A percentile compares a stretch with the other conserved stretches of the same genome.
phyloP scores from a whole-genome alignment of 2,797 vertebrate species.

The Acipenser transmontanus region DNA sequence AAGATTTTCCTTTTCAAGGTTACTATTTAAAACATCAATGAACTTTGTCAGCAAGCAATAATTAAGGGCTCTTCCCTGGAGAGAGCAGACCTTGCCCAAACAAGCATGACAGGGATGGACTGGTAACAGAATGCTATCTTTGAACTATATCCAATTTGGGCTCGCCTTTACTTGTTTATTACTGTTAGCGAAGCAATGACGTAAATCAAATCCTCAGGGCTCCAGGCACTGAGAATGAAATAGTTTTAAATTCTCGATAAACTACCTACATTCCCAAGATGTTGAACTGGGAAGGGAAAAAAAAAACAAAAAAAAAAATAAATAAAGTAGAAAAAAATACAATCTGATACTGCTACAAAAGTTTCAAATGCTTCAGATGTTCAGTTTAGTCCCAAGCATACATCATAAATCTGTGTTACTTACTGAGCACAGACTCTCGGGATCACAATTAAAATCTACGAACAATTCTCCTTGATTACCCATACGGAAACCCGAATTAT shows the following conservation, averaged over 20 bases:
- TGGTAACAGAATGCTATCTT: constrained; percentile 39
- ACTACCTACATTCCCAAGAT: background rate
- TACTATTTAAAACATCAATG: constrained; percentile 1
- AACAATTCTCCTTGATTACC: too few relatives aligned
- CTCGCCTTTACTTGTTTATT: constrained; percentile 35
- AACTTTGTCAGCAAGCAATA: constrained; percentile 24
- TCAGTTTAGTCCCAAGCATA: too few relatives aligned
- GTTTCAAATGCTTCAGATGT: too few relatives aligned
- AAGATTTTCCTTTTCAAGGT: background rate
- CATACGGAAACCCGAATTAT: too few relatives aligned
- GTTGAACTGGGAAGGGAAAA: background rate
- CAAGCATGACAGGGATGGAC: constrained; percentile 49
- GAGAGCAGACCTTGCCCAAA: constrained; percentile 45
- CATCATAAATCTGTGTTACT: too few relatives aligned
- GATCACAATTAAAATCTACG: too few relatives aligned
- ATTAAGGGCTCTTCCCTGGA: constrained; percentile 36
- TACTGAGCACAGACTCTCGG: too few relatives aligned
- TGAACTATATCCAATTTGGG: constrained; percentile 44
- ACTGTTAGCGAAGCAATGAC: constrained; percentile 18
- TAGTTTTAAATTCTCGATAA: background rate
- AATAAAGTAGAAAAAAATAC: too few relatives aligned
- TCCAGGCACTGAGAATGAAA: background rate
- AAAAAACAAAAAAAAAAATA: too few relatives aligned
- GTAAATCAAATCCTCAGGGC: constrained; percentile 1
- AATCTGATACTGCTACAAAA: too few relatives aligned